A percentile compares a stretch with the other conserved stretches of the same genome.
Evolutionary conservation across 2,113 vertebrate genomes (phyloP).

Genomic region (Enhydra lutris): DNA sequence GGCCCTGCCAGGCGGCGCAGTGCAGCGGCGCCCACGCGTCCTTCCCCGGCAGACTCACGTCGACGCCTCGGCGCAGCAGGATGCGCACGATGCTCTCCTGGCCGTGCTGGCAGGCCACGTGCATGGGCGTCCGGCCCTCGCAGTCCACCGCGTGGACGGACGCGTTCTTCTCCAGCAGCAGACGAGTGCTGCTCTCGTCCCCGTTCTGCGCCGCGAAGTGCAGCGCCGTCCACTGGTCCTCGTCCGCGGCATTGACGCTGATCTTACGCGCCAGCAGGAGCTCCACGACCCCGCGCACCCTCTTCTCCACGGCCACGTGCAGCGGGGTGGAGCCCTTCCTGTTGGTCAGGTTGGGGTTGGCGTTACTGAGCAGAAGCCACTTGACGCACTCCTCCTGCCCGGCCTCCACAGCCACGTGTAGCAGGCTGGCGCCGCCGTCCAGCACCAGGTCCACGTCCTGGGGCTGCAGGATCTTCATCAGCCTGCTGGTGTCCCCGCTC

Average conservation of each 20-base stretch:
- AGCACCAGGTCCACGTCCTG: slow-evolving; percentile 95
- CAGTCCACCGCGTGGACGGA: slow-evolving; percentile 89
- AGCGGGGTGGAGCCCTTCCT: slow-evolving; percentile 90
- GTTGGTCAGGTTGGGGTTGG: slow-evolving; percentile 92
- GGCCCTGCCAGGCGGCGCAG: slow-evolving; percentile 95
- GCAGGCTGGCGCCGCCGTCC: slow-evolving; percentile 90
- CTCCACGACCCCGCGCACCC: slow-evolving; percentile 88
- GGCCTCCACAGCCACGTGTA: slow-evolving; percentile 91
- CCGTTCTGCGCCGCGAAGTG: slow-evolving; percentile 95
- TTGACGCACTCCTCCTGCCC: slow-evolving; percentile 96
- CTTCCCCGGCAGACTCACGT: slow-evolving; percentile 86
- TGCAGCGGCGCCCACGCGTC: slow-evolving; percentile 95
- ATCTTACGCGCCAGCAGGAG: slow-evolving; percentile 92
- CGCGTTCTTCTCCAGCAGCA: slow-evolving; percentile 90
- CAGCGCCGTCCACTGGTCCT: slow-evolving; percentile 96
- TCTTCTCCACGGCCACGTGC: slow-evolving; percentile 92
- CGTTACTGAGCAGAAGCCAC: slow-evolving; percentile 94
- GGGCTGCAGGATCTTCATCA: slow-evolving; percentile 99
- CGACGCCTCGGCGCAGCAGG: slow-evolving; percentile 89
- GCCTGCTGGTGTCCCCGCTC: slow-evolving; percentile 91
- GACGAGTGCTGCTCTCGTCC: slow-evolving; percentile 90
- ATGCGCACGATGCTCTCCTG: slow-evolving; percentile 93
- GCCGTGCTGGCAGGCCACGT: slow-evolving; percentile 96
- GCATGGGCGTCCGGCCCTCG: slow-evolving; percentile 93
- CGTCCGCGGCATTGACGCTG: slow-evolving; percentile 93